Conservation (phyloP, 2,113 vertebrate genomes). For the Vicugna pacos region DNA sequence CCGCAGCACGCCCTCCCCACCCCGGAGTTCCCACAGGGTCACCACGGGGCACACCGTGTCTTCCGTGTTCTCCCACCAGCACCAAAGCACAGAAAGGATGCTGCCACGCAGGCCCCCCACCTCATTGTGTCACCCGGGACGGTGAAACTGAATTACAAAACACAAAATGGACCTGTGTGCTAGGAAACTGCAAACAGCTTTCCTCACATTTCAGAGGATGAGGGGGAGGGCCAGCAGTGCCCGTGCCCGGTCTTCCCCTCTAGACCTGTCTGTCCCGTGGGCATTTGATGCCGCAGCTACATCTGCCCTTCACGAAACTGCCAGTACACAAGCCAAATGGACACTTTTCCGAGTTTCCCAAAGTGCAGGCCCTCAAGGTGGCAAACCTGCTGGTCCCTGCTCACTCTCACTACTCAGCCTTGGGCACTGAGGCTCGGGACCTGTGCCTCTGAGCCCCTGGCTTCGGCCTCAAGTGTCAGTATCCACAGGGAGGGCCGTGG, state of each 20-base stretch:
- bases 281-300: background rate
- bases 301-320: background rate
- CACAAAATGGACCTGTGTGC: too few relatives aligned
- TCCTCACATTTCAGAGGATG: background rate
- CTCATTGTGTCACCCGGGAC: background rate
- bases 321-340: too few relatives aligned
- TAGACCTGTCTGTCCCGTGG: background rate
- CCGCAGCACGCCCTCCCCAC: accelerated
- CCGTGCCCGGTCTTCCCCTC: background rate
- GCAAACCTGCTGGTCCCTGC: background rate
- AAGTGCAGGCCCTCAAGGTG: too few relatives aligned
- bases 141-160: background rate
- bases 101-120: background rate
- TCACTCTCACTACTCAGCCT: background rate
- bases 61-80: background rate
- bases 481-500: accelerated
- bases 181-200: background rate
- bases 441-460: background rate
- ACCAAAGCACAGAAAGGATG: background rate
- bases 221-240: background rate
- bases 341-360: background rate
- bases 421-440: background rate
- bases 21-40: background rate
- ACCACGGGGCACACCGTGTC: accelerated
- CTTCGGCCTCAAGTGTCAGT: background rate